A percentile compares a stretch with the other conserved stretches of the same genome.
These are phyloP conservation scores for Tetramorium bicarinatum DNA, from an alignment of 2,888 invertebrate species.

Conservation along the genomic window DNA sequence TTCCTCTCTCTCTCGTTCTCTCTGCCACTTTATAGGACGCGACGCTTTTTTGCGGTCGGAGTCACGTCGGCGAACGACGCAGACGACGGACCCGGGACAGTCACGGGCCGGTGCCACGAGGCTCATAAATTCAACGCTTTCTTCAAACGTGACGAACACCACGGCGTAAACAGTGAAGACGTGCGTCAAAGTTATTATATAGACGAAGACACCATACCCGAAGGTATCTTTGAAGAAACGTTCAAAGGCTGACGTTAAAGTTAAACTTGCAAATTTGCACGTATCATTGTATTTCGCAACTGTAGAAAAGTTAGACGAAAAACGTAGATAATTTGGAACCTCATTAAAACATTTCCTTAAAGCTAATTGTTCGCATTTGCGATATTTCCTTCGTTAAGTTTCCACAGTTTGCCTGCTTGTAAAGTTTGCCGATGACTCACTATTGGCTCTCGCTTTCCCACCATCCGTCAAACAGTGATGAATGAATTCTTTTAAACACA, in stretches of 20 bases:
- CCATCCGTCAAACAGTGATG: background rate
- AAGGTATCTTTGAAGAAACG: background rate
- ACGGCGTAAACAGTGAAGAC: background rate
- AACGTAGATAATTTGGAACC: background rate
- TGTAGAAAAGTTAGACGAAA: background rate
- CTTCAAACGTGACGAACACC: slow-evolving; percentile 26
- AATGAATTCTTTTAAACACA: slow-evolving; percentile 6
- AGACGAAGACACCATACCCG: background rate
- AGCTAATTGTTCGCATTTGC: background rate
- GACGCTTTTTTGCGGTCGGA: slow-evolving; percentile 71
- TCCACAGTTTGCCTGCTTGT: background rate
- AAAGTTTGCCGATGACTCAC: slow-evolving; percentile 1
- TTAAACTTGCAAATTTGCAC: background rate
- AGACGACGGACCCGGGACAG: slow-evolving; percentile 14
- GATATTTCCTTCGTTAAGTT: background rate
- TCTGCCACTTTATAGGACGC: slow-evolving; percentile 59
- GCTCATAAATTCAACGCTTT: slow-evolving; percentile 34
- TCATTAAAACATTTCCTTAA: background rate
- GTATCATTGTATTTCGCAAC: background rate
- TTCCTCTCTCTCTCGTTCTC: slow-evolving; percentile 50
- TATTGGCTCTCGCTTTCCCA: slow-evolving; percentile 2
- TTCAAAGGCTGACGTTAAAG: background rate
- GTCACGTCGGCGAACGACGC: slow-evolving; percentile 59
- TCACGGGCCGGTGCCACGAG: slow-evolving; percentile 7
- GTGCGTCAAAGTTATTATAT: background rate